Base-by-base conservation (phyloP, 2,888 invertebrate species). In the Pelosia muscerda region DNA sequence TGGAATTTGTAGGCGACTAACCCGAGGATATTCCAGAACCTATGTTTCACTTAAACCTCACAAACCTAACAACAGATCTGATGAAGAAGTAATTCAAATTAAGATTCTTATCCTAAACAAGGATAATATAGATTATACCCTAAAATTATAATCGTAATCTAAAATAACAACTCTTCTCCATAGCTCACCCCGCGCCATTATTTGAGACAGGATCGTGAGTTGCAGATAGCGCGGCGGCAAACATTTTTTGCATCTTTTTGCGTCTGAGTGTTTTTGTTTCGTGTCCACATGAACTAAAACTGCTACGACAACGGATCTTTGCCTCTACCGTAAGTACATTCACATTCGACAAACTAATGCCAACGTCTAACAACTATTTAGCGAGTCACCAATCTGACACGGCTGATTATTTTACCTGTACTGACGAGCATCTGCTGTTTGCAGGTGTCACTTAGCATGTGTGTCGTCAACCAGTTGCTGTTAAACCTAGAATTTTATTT, bases 181-280 rank as follows among this genome's bases (percentile, higher is more conserved):
- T 71, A 23, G 54, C 34, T 57, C 64, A 26, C 77, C 13, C 65
- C 81, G 84, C 81, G 77, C 89, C 86, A 89, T 87, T 89, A 89
- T 89, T 88, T 84, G 90, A 90, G 91, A 89, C 90, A 85, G 92
- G 94, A 93, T 92, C 92, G 92, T 92, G 88, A 81, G 85, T 88
- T 86, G 88, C 84, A 90, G 94, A 94, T 93, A 93, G 90, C 89
- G 87, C 91, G 88, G 87, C 88, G 88, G 90, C 92, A 87, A 88
- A 90, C 91, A 88, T 90, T 92, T 91, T 93, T 92, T 91, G 87
- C 86, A 84, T 81, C 74, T 86, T 90, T 89, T 88, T 89, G 84
- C 86, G 85, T 85, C 84, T 81, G 83, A 84, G 79, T 78, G 81
- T 86, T 85, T 79, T 88, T 88, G 84, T 88, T 85, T 86, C 86